These are phyloP conservation scores for Calephelis perditalis DNA, from an alignment of 2,888 invertebrate species.

Conservation along the genomic window DNA sequence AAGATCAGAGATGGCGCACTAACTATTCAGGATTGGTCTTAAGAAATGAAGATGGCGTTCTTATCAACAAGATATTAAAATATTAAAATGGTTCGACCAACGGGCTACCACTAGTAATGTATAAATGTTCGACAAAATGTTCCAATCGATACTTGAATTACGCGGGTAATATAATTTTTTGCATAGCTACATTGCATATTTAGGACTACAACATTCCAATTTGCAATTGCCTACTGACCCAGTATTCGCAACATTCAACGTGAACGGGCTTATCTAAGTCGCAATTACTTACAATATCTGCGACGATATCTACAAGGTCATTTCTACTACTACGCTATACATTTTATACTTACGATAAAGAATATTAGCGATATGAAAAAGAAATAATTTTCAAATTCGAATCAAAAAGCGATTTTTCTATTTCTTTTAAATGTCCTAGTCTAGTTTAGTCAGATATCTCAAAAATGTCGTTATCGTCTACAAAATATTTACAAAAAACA, in stretches of 20 bases:
- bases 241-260: slow-evolving; percentile 32
- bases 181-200: not conserved
- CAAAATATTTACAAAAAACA: no score
- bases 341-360: slow-evolving; percentile 14
- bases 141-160: no score
- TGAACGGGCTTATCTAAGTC: slow-evolving; percentile 36
- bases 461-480: no score
- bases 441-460: no score
- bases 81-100: no score
- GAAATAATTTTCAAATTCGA: not conserved
- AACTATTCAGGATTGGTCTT: no score
- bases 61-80: no score
- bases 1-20: no score
- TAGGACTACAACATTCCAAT: slow-evolving; percentile 2
- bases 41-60: no score
- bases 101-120: no score
- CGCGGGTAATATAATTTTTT: not conserved
- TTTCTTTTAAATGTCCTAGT: no score
- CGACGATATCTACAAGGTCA: slow-evolving; percentile 58
- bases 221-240: slow-evolving; percentile 33
- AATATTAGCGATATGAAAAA: not conserved
- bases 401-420: not conserved
- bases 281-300: slow-evolving; percentile 48
- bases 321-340: slow-evolving; percentile 43
- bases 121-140: no score